Evolutionary conservation across 2,113 vertebrate species (phyloP).

Genomic region (Neofelis nebulosa): DNA sequence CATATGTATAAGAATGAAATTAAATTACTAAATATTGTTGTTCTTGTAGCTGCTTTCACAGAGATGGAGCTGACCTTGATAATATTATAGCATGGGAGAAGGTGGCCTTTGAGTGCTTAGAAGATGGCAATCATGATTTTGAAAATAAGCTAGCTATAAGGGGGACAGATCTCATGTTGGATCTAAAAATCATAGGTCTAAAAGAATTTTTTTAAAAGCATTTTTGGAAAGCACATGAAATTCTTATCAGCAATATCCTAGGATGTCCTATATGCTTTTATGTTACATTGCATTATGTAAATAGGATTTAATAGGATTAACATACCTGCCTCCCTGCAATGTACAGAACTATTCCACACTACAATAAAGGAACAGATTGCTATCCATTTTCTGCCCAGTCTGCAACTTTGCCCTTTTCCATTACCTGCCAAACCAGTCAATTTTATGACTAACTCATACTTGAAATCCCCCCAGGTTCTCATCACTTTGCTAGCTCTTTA

Average conservation of each 20-base stretch:
- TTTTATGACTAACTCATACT: slow-evolving; percentile 9
- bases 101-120: not conserved
- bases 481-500: not conserved
- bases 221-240: not conserved
- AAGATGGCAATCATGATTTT: not conserved
- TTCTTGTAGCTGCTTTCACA: not conserved
- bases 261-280: not conserved
- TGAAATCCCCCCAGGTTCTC: not conserved
- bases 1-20: not conserved
- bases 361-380: not conserved
- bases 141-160: not conserved
- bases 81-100: not conserved
- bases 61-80: not conserved
- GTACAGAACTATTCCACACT: not conserved
- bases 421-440: not conserved
- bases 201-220: not conserved
- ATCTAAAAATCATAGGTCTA: not conserved
- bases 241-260: not conserved
- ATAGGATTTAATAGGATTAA: not conserved
- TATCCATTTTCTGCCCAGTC: not conserved
- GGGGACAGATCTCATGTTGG: not conserved
- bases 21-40: not conserved
- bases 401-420: not conserved
- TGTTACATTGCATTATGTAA: not conserved
- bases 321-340: not conserved